Base-by-base conservation (phyloP, 2,113 vertebrate genomes). In the Chrysemys picta region DNA sequence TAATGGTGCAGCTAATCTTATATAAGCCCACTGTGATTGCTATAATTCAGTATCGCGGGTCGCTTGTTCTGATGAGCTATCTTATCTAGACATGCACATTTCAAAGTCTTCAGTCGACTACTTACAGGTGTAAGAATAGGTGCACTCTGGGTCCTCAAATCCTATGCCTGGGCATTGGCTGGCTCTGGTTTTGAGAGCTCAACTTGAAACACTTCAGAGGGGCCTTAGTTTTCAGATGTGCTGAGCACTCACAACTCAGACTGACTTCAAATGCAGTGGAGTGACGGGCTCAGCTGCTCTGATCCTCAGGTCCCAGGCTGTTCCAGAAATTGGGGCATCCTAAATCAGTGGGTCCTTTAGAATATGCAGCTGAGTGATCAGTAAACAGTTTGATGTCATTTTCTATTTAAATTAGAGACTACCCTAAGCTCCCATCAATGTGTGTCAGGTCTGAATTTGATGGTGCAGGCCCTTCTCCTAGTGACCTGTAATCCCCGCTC, bases 231-330 rank as follows among this genome's bases (percentile, higher is more conserved):
- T 27, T 47, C 59, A 31, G 80, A 65, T 22, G 12, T 8, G 7
- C 50, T 79, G 80, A 81, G 25, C 42, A 76, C 6, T 47, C 75
- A 13, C 21, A 42, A 25, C 75, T 27, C 75, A 8, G 5, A 10
- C 24, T 13, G 42, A 45, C 22, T 76, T 76, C 0, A 3, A n/a
- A 62, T 12, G 80, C 45, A 38, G n/a, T 19, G 35, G n/a, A n/a
- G 35, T 10, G 65, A 53, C 4, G 2, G 5, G 5, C 2, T 35
- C 5, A 16, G 85, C 54, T 29, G 22, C 79, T 85, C 62, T 84
- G 24, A 35, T 56, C 25, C 0, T 0, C 21, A n/a, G n/a, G 42
- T 25, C 11, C 72, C 42, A 45, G 72, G 27, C 88, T 79, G 24
- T 24, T 78, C 75, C 25, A 54, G 42, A 83, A 89, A 11, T 1